phyloP scores from a whole-genome alignment of 2,113 vertebrate species.

The Gymnarchus niloticus region DNA sequence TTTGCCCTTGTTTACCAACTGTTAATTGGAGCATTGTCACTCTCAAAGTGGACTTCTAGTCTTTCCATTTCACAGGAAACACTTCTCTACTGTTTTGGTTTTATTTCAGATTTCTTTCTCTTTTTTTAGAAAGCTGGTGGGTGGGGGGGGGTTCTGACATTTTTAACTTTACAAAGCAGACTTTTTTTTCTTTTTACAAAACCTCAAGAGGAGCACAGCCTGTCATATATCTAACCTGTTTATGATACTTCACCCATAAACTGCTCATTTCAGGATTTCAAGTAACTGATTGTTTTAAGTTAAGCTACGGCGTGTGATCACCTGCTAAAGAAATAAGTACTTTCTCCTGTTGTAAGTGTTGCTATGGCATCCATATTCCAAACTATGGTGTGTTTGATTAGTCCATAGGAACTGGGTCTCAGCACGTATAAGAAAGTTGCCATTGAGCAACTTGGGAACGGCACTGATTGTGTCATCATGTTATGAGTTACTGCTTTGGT shows the following conservation, averaged over 20 bases:
- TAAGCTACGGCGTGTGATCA: not conserved
- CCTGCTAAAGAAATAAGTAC: not conserved
- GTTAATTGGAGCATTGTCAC: conserved; percentile 25
- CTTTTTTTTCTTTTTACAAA: not conserved
- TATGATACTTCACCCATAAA: not conserved
- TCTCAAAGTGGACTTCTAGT: conserved; percentile 15
- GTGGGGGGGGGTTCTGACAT: conserved; percentile 2
- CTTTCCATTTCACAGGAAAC: conserved; percentile 19
- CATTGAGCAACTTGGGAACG: not conserved
- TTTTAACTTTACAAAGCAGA: conserved; percentile 18
- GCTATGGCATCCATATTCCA: not conserved
- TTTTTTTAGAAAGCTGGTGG: not conserved
- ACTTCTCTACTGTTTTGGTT: conserved; percentile 8
- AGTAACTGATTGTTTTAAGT: not conserved
- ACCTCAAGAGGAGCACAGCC: not conserved
- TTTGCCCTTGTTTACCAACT: conserved; percentile 27
- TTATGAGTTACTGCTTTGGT: not conserved
- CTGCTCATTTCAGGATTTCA: not conserved
- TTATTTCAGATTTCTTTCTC: not conserved
- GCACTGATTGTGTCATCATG: not conserved
- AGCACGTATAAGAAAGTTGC: not conserved
- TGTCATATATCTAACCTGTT: not conserved
- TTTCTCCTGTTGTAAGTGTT: not conserved
- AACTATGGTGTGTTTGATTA: not conserved
- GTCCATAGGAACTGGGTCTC: not conserved